Percentiles rank a stretch among this genome's conserved stretches.
Evolutionary conservation across 1,140 invertebrate genomes (phyloP).

Genomic region (Brachionus calyciflorus): DNA sequence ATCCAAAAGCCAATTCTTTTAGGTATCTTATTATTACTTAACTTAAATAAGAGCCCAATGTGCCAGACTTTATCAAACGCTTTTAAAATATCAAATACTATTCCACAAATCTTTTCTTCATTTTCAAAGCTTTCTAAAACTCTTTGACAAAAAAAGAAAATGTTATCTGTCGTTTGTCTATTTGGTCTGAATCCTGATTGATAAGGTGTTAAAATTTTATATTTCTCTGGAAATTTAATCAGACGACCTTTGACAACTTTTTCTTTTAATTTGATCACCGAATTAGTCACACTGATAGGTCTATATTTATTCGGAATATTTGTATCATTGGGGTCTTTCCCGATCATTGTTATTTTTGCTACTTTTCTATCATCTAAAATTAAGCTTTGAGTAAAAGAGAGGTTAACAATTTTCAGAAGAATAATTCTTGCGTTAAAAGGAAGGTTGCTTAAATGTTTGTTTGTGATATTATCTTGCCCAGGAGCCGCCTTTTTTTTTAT

Average conservation of each 20-base stretch:
- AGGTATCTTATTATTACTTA: not conserved
- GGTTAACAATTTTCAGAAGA: not conserved
- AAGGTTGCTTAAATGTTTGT: not conserved
- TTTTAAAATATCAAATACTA: not conserved
- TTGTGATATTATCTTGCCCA: not conserved
- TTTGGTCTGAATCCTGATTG: too few species aligned
- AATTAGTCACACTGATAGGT: not conserved
- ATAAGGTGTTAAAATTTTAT: too few species aligned
- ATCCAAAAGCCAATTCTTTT: not conserved
- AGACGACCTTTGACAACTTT: too few species aligned
- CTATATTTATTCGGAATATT: constrained; percentile 5
- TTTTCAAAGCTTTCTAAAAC: too few species aligned
- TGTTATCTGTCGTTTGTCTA: too few species aligned
- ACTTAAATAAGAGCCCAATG: not conserved
- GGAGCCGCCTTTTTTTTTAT: not conserved
- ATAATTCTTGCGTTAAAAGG: not conserved
- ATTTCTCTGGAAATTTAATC: too few species aligned
- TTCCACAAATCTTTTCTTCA: too few species aligned
- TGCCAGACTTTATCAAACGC: constrained; percentile 9
- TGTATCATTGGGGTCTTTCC: not conserved
- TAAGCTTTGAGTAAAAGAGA: not conserved
- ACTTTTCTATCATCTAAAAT: not conserved
- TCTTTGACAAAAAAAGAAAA: too few species aligned
- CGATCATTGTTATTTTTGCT: constrained; percentile 20
- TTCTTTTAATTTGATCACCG: too few species aligned